These are phyloP conservation scores for Eledona agricola DNA, from an alignment of 2,888 invertebrate genomes.

Conservation along the genomic window DNA sequence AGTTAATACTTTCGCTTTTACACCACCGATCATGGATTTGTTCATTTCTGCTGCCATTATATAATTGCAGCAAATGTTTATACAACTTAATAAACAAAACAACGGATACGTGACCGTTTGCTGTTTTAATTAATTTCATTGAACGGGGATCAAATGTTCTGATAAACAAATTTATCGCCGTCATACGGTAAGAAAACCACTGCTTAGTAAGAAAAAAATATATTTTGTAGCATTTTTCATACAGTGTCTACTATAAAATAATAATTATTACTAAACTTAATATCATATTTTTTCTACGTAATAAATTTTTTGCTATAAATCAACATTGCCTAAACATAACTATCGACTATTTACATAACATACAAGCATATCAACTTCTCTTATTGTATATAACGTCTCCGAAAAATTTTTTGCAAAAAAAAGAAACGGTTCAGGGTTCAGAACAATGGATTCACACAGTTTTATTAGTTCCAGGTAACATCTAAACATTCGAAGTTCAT, in stretches of 20 bases:
- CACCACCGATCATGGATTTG: conserved; percentile 32
- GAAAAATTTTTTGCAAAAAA: conserved; percentile 27
- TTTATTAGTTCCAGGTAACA: conserved; percentile 33
- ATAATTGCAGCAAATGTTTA: conserved; percentile 28
- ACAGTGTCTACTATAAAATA: conserved; percentile 51
- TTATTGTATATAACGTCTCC: conserved; percentile 14
- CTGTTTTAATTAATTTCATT: too few species aligned
- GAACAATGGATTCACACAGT: conserved; percentile 28
- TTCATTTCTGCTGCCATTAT: conserved; percentile 31
- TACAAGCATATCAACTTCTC: conserved; percentile 39
- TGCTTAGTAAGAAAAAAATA: conserved; percentile 52
- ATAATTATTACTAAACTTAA: conserved; percentile 45
- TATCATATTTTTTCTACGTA: conserved; percentile 29
- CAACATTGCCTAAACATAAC: conserved; percentile 44
- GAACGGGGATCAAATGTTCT: too few species aligned
- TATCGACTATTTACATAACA: conserved; percentile 42
- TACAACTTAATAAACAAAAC: too few species aligned
- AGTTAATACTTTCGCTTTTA: conserved; percentile 37
- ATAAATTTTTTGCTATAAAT: conserved; percentile 43
- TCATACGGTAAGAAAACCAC: too few species aligned
- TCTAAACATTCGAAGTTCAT: conserved; percentile 31
- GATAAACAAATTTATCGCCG: too few species aligned
- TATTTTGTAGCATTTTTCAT: conserved; percentile 51
- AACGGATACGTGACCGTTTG: too few species aligned
- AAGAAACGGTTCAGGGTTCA: conserved; percentile 27